These are phyloP conservation scores for Lysandra coridon DNA, from an alignment of 2,888 invertebrate genomes.

Conservation along the genomic window DNA sequence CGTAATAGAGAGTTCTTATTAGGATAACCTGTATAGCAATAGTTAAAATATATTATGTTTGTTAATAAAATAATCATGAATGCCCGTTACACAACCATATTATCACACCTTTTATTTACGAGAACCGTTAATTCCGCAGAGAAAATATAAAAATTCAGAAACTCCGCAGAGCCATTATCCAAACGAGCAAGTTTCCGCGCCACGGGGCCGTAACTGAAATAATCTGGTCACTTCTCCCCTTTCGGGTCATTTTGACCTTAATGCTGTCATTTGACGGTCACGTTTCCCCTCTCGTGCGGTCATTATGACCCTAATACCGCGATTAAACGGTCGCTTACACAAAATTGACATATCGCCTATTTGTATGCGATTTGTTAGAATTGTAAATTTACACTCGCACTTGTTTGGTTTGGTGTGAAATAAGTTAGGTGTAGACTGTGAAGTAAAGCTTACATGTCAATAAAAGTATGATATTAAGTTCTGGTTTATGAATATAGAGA, in stretches of 20 bases:
- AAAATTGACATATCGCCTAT: slow-evolving; percentile 1
- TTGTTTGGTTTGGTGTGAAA: background rate
- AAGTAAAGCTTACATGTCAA: no score
- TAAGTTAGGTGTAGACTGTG: background rate
- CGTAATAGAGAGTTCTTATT: no score
- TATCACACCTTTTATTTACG: background rate
- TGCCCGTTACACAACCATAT: background rate
- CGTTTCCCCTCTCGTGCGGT: background rate
- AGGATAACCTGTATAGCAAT: no score
- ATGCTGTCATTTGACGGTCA: slow-evolving; percentile 3
- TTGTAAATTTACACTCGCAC: background rate
- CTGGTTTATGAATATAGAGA: no score
- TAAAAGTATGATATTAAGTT: no score
- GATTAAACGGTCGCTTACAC: slow-evolving; percentile 24
- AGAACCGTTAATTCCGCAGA: background rate
- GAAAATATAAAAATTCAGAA: slow-evolving; percentile 1
- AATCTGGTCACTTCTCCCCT: slow-evolving; percentile 39
- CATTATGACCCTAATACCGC: slow-evolving; percentile 15
- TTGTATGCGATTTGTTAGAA: slow-evolving; percentile 11
- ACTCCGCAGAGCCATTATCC: slow-evolving; percentile 14
- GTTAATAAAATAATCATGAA: no score
- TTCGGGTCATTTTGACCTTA: slow-evolving; percentile 14
- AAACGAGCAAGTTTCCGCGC: slow-evolving; percentile 36
- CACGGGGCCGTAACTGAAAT: slow-evolving; percentile 40
- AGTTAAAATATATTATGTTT: background rate